Base-by-base conservation (phyloP, 2,797 vertebrate genomes). In the Sebastes reedi region DNA sequence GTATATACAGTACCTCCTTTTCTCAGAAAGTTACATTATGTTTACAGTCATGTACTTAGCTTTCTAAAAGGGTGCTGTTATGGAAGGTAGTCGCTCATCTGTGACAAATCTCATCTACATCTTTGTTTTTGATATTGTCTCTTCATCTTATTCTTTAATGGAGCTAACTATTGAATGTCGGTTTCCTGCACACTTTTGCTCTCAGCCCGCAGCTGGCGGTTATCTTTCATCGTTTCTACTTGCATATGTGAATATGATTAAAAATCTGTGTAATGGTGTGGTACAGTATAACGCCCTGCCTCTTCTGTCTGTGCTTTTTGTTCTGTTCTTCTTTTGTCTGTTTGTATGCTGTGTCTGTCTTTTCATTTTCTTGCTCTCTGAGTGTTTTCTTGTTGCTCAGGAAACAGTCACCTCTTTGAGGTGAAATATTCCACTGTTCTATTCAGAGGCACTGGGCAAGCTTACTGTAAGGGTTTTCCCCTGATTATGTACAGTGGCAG, bases 391-490 rank as follows among this genome's bases (percentile, higher is more conserved):
- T 81, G 72, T 84, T 87, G 80, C 84, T 88, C 67, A 82, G 87
- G 82, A 89, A 91, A 90, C 82, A 66, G 52, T 70, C 72, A 71
- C 46, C 64, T 83, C 79, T 88, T 91, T 86, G 70, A 86, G 75
- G 75, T 89, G 65, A 91, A 83, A 67, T 86, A 91, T 85, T 87
- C 83, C 84, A 79, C 79, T 77, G 72, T 84, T 89, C 18, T 67
- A 42, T 80, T 85, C 27, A 81, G 34, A 81, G 61, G 36, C 79
- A 64, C 20, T 65, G 61, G 65, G 54, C 42, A 50, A 50, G 77
- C 62, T 50, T 74, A 81, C 68, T 74, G 24, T 72, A 75, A 89
- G 81, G 90, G 85, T 68, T 86, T 88, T 73, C 67, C 91, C 83
- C 79, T 39, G 22, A 73, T 77, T 67, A 73, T 76, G 50, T 72